Base-by-base conservation (phyloP, 2,797 vertebrate genomes). In the Amphiprion clarkii region DNA sequence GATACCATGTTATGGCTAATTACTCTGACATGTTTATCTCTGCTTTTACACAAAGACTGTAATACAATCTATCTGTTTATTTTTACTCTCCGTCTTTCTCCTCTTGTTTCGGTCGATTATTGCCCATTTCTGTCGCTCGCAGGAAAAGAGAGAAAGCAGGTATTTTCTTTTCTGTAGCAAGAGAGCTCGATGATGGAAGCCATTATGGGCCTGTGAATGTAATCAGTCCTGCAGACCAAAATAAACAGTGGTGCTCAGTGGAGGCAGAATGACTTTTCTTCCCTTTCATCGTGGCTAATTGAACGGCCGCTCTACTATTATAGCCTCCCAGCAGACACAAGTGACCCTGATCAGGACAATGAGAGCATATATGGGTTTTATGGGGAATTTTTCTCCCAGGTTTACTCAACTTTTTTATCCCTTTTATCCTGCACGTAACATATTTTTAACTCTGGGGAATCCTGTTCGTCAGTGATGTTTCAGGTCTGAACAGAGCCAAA, bases 211-310 rank as follows among this genome's bases (percentile, higher is more conserved):
- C 69, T 68, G 76, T 71, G 87, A 84, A 83, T 70, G 81, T 83
- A 83, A 88, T 89, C 83, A 83, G 74, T 57, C 49, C 81, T 21
- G 49, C 52, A 77, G 71, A 84, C 82, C 81, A 80, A 75, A 82
- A 86, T 83, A 92, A 89, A 89, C 88, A 83, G 46, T 17, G 7
- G 54, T 54, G 70, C 40, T 77, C 76, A 52, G 68, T 5, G 56
- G 74, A 77, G 80, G 52, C 59, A 57, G 76, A 68, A 62, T 42
- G 58, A 48, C 64, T 62, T 42, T 72, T 79, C 68, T 27, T 67
- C 59, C 14, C 72, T 86, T 88, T 91, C 73, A 82, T 85, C 78
- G 17, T 4, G 23, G 53, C 33, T 79, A 81, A 85, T 67, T 86
- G 67, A 89, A 74, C 11, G 1, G 49, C 52, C 10, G 46, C 70